Conservation (phyloP, 1,140 invertebrate genomes). For the Chelonus insularis region DNA sequence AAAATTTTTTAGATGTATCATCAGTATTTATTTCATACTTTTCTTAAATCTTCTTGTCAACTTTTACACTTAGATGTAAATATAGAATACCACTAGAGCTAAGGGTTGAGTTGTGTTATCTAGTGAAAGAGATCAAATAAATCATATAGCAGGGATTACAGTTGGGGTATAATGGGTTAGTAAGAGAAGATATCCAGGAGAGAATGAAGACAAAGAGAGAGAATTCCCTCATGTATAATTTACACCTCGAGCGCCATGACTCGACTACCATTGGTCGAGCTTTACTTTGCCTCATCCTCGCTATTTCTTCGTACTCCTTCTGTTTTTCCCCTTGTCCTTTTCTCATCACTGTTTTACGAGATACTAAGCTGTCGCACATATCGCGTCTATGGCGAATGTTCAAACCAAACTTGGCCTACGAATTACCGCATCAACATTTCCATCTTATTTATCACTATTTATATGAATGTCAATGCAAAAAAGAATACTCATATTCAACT, state of each 20-base stretch:
- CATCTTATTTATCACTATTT: not conserved
- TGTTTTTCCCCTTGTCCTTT: not conserved
- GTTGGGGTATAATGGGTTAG: not conserved
- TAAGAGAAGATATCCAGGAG: not conserved
- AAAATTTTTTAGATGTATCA: slow-evolving; percentile 9
- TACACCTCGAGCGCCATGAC: slow-evolving; percentile 59
- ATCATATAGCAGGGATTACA: no score
- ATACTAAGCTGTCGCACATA: not conserved
- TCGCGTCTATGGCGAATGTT: not conserved
- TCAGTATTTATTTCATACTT: no score
- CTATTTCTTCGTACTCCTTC: not conserved
- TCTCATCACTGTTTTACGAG: slow-evolving; percentile 1
- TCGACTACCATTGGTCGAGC: slow-evolving; percentile 51
- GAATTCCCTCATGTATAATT: slow-evolving; percentile 60
- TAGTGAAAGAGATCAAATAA: no score
- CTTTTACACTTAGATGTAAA: no score
- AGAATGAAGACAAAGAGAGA: slow-evolving; percentile 20
- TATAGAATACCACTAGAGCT: no score
- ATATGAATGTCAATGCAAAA: no score
- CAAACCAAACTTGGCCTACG: not conserved
- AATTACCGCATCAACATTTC: not conserved
- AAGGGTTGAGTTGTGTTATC: no score
- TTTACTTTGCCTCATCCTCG: slow-evolving; percentile 34
- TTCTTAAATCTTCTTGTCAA: no score
- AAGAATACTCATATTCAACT: no score